Conservation (phyloP, 2,797 vertebrate genomes). For the Danio jaintianensis region DNA sequence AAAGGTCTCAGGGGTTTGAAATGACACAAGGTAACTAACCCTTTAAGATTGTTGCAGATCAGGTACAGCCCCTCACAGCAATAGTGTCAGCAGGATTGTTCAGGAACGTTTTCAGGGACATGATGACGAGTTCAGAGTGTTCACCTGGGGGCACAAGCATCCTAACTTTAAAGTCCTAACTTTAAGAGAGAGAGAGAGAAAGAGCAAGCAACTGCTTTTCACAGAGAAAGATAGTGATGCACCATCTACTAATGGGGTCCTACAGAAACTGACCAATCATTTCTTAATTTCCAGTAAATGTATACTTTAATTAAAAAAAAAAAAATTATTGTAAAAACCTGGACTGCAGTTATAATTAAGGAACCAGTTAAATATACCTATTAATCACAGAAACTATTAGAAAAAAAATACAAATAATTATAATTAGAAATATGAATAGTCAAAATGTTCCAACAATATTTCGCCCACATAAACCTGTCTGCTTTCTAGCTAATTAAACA, state of each 20-base stretch:
- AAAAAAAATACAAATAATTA: background rate
- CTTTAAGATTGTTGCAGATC: too few species aligned
- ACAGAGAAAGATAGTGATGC: background rate
- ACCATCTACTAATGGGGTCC: background rate
- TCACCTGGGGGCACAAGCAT: too few species aligned
- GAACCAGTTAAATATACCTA: background rate
- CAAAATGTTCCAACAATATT: constrained; percentile 24
- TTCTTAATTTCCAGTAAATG: background rate
- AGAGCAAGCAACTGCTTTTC: too few species aligned
- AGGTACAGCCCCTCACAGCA: too few species aligned
- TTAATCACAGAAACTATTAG: background rate
- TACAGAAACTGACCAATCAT: background rate
- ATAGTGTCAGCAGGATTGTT: too few species aligned
- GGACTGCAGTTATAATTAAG: background rate
- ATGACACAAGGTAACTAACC: too few species aligned
- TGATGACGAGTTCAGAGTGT: too few species aligned
- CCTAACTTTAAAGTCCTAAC: too few species aligned
- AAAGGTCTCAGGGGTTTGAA: too few species aligned
- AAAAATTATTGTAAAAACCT: background rate
- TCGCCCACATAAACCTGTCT: constrained; percentile 10
- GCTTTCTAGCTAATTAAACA: constrained; percentile 21
- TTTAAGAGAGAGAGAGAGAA: too few species aligned
- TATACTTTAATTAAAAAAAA: background rate
- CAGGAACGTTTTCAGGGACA: too few species aligned
- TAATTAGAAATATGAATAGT: constrained; percentile 23